These are phyloP conservation scores for Griposia aprilina DNA, from an alignment of 2,888 invertebrate species.

Conservation along the genomic window DNA sequence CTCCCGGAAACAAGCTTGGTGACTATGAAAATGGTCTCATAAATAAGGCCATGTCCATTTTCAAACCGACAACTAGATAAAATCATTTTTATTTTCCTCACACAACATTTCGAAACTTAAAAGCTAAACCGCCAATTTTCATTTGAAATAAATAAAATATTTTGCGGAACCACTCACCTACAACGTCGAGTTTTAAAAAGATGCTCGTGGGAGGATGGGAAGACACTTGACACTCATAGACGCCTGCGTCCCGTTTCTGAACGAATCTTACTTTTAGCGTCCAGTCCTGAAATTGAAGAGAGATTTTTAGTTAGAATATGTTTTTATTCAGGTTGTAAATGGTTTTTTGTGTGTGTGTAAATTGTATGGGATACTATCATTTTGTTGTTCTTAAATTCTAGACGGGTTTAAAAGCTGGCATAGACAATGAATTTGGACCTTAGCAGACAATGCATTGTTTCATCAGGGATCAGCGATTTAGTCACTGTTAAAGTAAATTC, in stretches of 20 bases:
- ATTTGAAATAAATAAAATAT: slow-evolving; percentile 49
- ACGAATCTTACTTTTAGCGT: slow-evolving; percentile 97
- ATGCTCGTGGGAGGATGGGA: slow-evolving; percentile 97
- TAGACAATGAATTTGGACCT: too few species aligned
- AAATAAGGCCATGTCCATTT: neutral
- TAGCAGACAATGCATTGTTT: too few species aligned
- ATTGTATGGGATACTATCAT: too few species aligned
- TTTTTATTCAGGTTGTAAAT: neutral
- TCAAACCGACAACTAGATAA: neutral
- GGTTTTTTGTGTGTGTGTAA: too few species aligned
- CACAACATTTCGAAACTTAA: slow-evolving; percentile 2
- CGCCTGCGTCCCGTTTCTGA: slow-evolving; percentile 95
- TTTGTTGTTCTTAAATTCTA: neutral
- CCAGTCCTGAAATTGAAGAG: slow-evolving; percentile 93
- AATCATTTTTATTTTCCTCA: neutral
- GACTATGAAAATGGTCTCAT: neutral
- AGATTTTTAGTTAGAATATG: slow-evolving; percentile 23
- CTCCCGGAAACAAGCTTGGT: neutral
- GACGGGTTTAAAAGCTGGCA: neutral
- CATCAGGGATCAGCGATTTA: too few species aligned
- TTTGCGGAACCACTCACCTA: slow-evolving; percentile 92
- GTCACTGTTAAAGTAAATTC: too few species aligned
- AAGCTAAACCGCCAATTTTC: slow-evolving; percentile 13
- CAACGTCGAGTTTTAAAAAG: slow-evolving; percentile 95
- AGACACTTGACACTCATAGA: slow-evolving; percentile 97